These are phyloP conservation scores for Dolichoris vasculosae DNA, from an alignment of 1,140 invertebrate species.

Conservation along the genomic window DNA sequence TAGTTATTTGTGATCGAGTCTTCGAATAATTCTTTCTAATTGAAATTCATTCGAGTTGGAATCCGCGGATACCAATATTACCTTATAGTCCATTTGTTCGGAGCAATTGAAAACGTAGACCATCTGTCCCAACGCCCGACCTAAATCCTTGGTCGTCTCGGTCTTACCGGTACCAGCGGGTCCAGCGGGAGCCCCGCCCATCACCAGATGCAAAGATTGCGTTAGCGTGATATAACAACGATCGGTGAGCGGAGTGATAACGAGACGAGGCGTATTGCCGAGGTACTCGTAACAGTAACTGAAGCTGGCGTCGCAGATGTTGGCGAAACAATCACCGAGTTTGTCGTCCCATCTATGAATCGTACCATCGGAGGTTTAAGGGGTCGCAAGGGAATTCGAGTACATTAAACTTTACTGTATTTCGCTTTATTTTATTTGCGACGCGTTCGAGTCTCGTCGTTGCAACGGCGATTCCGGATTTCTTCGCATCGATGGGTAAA, in stretches of 20 bases:
- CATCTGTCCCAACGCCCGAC: conserved; percentile 92
- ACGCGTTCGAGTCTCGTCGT: too few species aligned
- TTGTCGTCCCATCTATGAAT: conserved; percentile 85
- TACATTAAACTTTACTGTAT: too few species aligned
- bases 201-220: conserved; percentile 89
- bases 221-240: conserved; percentile 94
- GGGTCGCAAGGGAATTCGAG: too few species aligned
- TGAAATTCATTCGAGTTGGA: too few species aligned
- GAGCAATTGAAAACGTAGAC: conserved; percentile 97
- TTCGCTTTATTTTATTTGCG: too few species aligned
- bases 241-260: conserved; percentile 91
- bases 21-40: too few species aligned
- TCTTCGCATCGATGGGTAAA: neutral
- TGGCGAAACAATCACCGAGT: conserved; percentile 89
- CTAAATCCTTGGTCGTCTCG: conserved; percentile 95
- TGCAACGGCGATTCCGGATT: too few species aligned
- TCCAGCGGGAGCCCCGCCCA: conserved; percentile 94
- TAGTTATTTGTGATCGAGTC: too few species aligned
- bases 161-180: conserved; percentile 93
- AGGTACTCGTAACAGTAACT: conserved; percentile 87
- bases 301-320: conserved; percentile 94
- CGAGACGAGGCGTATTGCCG: conserved; percentile 86
- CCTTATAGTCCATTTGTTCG: conserved; percentile 96
- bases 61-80: too few species aligned
- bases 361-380: too few species aligned